Conservation (phyloP, 37 sponge, comb jelly and placozoan species). For the Haliclona indistincta region DNA sequence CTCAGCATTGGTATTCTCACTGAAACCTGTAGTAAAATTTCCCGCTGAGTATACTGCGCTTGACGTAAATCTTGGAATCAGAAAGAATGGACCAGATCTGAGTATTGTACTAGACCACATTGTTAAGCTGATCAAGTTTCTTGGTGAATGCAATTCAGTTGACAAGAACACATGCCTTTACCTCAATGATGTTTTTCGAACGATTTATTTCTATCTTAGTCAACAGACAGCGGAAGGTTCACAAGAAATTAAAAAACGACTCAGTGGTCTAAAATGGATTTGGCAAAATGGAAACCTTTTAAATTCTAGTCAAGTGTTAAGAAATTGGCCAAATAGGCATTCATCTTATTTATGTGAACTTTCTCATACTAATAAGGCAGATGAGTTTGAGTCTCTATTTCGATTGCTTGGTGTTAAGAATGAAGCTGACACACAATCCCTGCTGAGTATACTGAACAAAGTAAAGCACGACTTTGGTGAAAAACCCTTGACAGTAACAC, state of each 20-base stretch:
- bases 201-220: constrained; percentile 19
- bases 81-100: neutral
- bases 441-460: neutral
- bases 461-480: neutral
- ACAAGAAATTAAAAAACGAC: neutral
- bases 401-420: constrained; percentile 23
- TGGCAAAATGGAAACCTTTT: constrained; percentile 52
- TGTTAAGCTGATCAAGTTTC: neutral
- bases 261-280: constrained; percentile 23
- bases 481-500: constrained; percentile 5
- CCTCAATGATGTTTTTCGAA: constrained; percentile 3
- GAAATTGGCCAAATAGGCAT: constrained; percentile 9
- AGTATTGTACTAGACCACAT: constrained; percentile 29
- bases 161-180: neutral
- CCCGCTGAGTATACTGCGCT: neutral
- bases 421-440: neutral
- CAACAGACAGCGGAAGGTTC: neutral
- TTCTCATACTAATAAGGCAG: constrained; percentile 8
- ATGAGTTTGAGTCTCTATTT: constrained; percentile 31
- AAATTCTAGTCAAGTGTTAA: constrained; percentile 12
- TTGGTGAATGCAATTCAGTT: neutral
- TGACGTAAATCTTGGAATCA: constrained; percentile 8
- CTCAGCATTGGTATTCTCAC: constrained; percentile 19
- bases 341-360: constrained; percentile 43
- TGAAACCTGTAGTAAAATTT: constrained; percentile 2